Evolutionary conservation across 2,797 vertebrate species (phyloP).

Genomic region (Eupleurogrammus muticus): DNA sequence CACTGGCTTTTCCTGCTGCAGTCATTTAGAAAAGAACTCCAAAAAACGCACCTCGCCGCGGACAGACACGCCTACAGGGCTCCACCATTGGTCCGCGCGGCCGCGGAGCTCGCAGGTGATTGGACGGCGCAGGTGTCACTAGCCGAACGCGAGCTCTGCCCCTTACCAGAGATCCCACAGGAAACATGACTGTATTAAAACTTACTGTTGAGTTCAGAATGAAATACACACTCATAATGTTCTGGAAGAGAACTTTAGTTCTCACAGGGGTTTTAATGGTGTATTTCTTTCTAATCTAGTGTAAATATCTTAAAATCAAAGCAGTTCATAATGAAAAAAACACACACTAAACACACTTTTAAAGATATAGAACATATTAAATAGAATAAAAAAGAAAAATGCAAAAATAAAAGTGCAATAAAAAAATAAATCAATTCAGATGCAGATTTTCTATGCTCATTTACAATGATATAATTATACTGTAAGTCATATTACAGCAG

Average conservation of each 20-base stretch:
- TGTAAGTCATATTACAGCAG: too few species aligned
- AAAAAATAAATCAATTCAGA: too few species aligned
- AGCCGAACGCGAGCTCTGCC: slow-evolving; percentile 29
- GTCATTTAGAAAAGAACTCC: slow-evolving; percentile 99
- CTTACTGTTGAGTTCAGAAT: slow-evolving; percentile 34
- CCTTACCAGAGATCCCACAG: not conserved
- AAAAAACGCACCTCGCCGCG: slow-evolving; percentile 79
- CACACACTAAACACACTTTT: too few species aligned
- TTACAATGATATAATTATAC: too few species aligned
- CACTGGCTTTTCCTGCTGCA: slow-evolving; percentile 92
- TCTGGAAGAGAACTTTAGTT: not conserved
- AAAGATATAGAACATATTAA: too few species aligned
- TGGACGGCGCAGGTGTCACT: slow-evolving; percentile 67
- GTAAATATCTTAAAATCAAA: not conserved
- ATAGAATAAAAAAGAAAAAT: too few species aligned
- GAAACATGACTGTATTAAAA: slow-evolving; percentile 26
- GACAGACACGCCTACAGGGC: slow-evolving; percentile 76
- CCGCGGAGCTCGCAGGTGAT: slow-evolving; percentile 50
- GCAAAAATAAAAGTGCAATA: too few species aligned
- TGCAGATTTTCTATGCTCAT: too few species aligned
- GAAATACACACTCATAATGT: not conserved
- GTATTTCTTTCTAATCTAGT: too few species aligned
- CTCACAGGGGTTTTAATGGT: not conserved
- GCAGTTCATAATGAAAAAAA: not conserved
- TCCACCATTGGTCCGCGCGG: slow-evolving; percentile 72